These are phyloP conservation scores for Tetramorium bicarinatum DNA, from an alignment of 2,888 invertebrate species.

Conservation along the genomic window DNA sequence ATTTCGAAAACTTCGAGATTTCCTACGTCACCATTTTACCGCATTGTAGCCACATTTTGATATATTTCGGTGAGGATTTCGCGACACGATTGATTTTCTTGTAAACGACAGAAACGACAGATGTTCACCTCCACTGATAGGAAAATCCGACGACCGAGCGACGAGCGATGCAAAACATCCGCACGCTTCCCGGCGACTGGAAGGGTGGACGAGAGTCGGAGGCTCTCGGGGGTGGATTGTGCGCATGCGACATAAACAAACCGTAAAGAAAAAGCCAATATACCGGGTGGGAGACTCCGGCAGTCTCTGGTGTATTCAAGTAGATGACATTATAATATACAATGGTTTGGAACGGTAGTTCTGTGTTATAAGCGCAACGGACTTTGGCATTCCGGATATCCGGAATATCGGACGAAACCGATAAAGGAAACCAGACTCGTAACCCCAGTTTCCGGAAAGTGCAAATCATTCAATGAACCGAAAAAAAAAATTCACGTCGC, in stretches of 20 bases:
- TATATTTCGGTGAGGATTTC: background rate
- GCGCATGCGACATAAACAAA: slow-evolving; percentile 84
- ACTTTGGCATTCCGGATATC: slow-evolving; percentile 41
- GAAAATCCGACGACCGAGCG: slow-evolving; percentile 52
- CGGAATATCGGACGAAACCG: slow-evolving; percentile 21
- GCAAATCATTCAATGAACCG: slow-evolving; percentile 24
- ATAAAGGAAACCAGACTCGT: slow-evolving; percentile 29
- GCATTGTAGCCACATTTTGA: background rate
- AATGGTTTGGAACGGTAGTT: slow-evolving; percentile 18
- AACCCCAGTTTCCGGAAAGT: slow-evolving; percentile 8
- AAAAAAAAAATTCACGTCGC: slow-evolving; percentile 13
- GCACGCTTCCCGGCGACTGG: slow-evolving; percentile 83
- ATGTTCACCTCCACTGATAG: slow-evolving; percentile 25
- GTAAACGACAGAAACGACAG: slow-evolving; percentile 2
- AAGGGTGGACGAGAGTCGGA: slow-evolving; percentile 68
- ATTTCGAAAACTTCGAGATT: slow-evolving; percentile 9
- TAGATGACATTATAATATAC: slow-evolving; percentile 57
- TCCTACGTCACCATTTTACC: slow-evolving; percentile 4
- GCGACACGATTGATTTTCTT: slow-evolving; percentile 25
- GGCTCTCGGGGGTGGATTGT: slow-evolving; percentile 67
- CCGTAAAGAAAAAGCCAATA: slow-evolving; percentile 74
- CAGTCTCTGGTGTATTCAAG: slow-evolving; percentile 34
- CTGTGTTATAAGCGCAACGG: slow-evolving; percentile 1
- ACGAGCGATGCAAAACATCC: slow-evolving; percentile 79
- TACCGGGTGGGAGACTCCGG: slow-evolving; percentile 58